Base-by-base conservation (phyloP, 1,140 invertebrate genomes). In the Saccostrea echinata region DNA sequence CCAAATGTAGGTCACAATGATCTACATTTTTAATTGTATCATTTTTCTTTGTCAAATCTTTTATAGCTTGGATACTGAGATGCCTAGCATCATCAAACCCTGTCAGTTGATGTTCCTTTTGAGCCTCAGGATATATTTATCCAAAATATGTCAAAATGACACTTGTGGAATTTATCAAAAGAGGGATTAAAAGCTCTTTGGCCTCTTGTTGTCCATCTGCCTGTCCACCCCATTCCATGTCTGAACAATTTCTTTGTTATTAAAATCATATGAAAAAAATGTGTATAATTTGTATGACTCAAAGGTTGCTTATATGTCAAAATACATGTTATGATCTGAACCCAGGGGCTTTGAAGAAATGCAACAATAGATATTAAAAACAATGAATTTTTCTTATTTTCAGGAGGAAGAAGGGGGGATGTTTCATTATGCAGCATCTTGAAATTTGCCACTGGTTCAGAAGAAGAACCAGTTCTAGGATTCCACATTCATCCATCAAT, bases 381-480 rank as follows among this genome's bases (percentile, higher is more conserved):
- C 43, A 43, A 9, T 43, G 43, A 43, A 43, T 43, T 24, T 84
- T 35, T 84, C n/a, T 51, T 84, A 82, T 83, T 81, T 84, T 33
- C 33, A 88, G 86, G 86, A 68, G 86, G 89, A 57, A 83, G 86
- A 81, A 27, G 84, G 21, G 61, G n/a, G 21, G 76, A 11, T 11
- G 51, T 84, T 12, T 61, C 61, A 27, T 27, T 90, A n/a, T 76
- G 64, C 11, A 86, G 51, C 24, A 80, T 90, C 27, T 43, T 90
- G 27, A 71, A 21, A 30, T 90, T 90, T 76, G 81, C 61, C 27
- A 90, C 89, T 43, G 86, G 89, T 61, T 61, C 76, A 30, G 86
- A 88, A n/a, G 84, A 71, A 30, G 89, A 90, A 55, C 89, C 86
- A 12, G 21, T 64, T n/a, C 80, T 90, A n/a, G 89, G 89, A 55